Conservation (phyloP, 1,140 invertebrate genomes). For the Aphelinus certus region DNA sequence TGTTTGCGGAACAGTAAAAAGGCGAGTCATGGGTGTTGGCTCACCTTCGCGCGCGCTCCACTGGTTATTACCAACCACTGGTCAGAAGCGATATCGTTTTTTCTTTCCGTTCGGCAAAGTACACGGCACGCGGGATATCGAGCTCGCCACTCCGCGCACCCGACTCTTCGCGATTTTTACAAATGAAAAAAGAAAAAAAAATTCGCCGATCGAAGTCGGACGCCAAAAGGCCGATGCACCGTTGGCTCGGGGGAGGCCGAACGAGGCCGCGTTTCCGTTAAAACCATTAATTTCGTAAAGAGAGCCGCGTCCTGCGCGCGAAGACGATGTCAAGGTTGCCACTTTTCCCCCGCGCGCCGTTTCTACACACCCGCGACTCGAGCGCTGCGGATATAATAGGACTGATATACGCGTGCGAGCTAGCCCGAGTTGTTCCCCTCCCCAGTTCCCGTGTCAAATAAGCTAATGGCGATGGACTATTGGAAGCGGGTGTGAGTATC, state of each 20-base stretch:
- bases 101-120: too few relatives aligned
- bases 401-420: too few relatives aligned
- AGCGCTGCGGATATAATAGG: background rate
- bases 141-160: too few relatives aligned
- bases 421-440: too few relatives aligned
- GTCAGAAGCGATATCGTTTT: background rate
- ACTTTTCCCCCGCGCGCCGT: background rate
- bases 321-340: constrained; percentile 23
- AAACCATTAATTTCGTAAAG: constrained; percentile 32
- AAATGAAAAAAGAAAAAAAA: too few relatives aligned
- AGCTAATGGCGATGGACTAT: too few relatives aligned
- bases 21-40: background rate
- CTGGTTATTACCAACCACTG: background rate
- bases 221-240: background rate
- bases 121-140: too few relatives aligned
- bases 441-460: too few relatives aligned
- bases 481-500: too few relatives aligned
- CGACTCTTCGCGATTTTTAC: too few relatives aligned
- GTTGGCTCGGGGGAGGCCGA: background rate
- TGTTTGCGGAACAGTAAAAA: too few relatives aligned
- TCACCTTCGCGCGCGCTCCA: background rate
- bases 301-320: constrained; percentile 2
- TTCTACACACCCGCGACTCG: background rate
- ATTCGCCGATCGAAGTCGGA: too few relatives aligned
- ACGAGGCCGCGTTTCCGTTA: constrained; percentile 17